These are phyloP conservation scores for Euspilapteryx auroguttella DNA, from an alignment of 2,888 invertebrate species.

Conservation along the genomic window DNA sequence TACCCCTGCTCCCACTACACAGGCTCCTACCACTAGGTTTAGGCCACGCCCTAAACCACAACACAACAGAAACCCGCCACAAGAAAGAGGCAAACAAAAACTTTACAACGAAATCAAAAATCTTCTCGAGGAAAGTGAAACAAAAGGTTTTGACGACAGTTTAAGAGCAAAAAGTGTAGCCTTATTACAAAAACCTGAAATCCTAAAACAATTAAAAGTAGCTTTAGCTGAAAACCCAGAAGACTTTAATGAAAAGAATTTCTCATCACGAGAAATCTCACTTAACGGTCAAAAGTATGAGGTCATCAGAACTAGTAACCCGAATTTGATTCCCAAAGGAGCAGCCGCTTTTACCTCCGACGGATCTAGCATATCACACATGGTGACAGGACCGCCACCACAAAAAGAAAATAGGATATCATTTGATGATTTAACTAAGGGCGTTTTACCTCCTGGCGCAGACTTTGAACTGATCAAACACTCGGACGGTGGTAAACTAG, in stretches of 20 bases:
- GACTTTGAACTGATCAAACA: slow-evolving; percentile 82
- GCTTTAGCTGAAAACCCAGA: slow-evolving; percentile 71
- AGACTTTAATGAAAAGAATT: slow-evolving; percentile 67
- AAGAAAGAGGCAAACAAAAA: slow-evolving; percentile 58
- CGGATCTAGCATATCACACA: slow-evolving; percentile 35
- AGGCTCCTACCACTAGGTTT: slow-evolving; percentile 38
- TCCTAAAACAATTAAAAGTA: slow-evolving; percentile 73
- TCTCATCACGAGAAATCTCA: slow-evolving; percentile 73
- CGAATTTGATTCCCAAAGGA: slow-evolving; percentile 65
- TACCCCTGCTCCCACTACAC: slow-evolving; percentile 37
- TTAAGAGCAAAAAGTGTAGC: slow-evolving; percentile 55
- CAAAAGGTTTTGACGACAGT: slow-evolving; percentile 56
- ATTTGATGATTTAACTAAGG: slow-evolving; percentile 78
- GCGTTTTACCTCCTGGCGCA: slow-evolving; percentile 75
- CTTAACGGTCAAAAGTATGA: slow-evolving; percentile 78
- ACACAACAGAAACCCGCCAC: slow-evolving; percentile 32
- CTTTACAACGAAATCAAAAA: slow-evolving; percentile 61
- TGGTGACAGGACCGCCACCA: slow-evolving; percentile 28
- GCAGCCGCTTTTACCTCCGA: slow-evolving; percentile 51
- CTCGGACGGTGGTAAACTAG: slow-evolving; percentile 70
- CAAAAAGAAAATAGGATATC: slow-evolving; percentile 66
- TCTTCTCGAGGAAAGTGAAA: slow-evolving; percentile 57
- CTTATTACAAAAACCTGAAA: slow-evolving; percentile 68
- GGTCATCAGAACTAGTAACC: slow-evolving; percentile 70
- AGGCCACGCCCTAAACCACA: slow-evolving; percentile 31